These are phyloP conservation scores for Oophaga pumilio DNA, from an alignment of 2,113 vertebrate genomes.

Conservation along the genomic window DNA sequence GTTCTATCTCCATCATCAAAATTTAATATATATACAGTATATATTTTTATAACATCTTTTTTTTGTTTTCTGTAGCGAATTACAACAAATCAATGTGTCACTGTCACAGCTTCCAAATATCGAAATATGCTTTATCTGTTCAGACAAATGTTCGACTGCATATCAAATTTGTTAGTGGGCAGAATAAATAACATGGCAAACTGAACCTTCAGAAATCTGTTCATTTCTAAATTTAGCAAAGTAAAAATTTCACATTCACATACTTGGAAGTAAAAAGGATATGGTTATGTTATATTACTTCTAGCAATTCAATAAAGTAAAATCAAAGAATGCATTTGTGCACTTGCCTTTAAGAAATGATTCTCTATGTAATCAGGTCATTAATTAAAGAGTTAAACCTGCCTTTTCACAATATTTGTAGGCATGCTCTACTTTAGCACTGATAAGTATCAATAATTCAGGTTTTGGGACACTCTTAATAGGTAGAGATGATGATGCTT, in stretches of 20 bases:
- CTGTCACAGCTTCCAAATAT: neutral
- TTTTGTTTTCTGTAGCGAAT: neutral
- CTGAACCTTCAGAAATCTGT: neutral
- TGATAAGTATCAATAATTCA: neutral
- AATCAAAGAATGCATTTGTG: neutral
- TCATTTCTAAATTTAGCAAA: conserved; percentile 8
- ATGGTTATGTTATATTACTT: neutral
- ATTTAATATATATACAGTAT: neutral
- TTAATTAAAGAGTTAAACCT: neutral
- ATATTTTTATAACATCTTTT: neutral
- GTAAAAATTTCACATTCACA: neutral
- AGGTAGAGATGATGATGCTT: neutral
- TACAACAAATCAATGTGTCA: conserved; percentile 7
- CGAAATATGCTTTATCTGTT: conserved; percentile 3
- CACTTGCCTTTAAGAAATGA: neutral
- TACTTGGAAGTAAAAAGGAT: neutral
- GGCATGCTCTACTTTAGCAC: neutral
- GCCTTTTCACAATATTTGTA: neutral
- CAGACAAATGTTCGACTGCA: conserved; percentile 1
- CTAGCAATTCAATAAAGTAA: neutral
- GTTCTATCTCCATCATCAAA: neutral
- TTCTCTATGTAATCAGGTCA: neutral
- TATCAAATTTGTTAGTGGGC: conserved; percentile 7
- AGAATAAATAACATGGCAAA: conserved; percentile 1
- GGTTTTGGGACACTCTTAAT: neutral